A percentile compares a stretch with the other conserved stretches of the same genome.
Evolutionary conservation across 2,797 vertebrate species (phyloP).

Genomic region (Sphenopsis melanotis): DNA sequence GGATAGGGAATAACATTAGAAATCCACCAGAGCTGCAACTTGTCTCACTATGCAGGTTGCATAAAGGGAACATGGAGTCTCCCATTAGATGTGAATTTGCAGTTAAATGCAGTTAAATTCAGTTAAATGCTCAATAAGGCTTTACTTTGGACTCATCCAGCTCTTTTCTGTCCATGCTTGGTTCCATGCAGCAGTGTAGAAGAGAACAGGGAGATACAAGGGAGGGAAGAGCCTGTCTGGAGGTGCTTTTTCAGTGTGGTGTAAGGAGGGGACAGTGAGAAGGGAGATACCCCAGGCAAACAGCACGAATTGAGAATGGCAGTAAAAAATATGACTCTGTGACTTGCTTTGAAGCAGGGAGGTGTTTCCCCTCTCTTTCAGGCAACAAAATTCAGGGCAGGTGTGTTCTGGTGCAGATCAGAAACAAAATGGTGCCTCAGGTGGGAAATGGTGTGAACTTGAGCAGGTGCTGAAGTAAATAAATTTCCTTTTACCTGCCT

Average conservation of each 20-base stretch:
- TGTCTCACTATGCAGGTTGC: not conserved
- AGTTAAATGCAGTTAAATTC: not conserved
- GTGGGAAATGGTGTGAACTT: not conserved
- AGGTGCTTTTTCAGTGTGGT: not conserved
- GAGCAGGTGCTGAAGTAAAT: not conserved
- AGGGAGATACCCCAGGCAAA: not conserved
- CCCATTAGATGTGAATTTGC: not conserved
- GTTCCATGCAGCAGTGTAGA: fast-evolving
- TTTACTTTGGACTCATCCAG: not conserved
- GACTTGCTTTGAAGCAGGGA: not conserved
- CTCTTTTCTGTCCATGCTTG: not conserved
- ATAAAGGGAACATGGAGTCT: not conserved
- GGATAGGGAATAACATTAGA: not conserved
- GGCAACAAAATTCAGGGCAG: not conserved
- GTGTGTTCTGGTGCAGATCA: not conserved
- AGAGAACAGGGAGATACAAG: not conserved
- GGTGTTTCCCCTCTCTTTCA: not conserved
- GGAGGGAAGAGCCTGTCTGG: not conserved
- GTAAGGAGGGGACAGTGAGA: not conserved
- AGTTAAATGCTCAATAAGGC: not conserved
- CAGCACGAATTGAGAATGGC: fast-evolving
- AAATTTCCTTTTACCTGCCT: not conserved
- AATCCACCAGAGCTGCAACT: not conserved
- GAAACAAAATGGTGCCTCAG: not conserved
- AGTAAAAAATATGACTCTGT: not conserved